Conservation (phyloP, 2,888 invertebrate genomes). For the Oxycera nigricornis region DNA sequence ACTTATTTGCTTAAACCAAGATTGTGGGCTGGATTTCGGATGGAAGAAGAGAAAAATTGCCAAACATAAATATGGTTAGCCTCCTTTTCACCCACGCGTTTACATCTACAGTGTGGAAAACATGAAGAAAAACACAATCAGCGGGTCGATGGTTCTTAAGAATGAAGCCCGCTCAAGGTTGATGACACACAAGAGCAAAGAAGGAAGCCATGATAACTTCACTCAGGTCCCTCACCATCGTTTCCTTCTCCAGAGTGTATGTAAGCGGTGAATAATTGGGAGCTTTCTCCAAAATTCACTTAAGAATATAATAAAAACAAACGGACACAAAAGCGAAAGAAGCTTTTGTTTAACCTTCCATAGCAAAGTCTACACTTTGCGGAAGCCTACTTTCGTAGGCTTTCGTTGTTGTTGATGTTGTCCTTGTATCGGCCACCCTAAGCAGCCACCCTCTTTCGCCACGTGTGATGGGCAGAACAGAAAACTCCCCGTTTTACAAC, state of each 20-base stretch:
- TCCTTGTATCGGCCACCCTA: constrained; percentile 12
- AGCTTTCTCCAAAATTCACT: background rate
- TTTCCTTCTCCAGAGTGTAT: background rate
- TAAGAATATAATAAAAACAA: background rate
- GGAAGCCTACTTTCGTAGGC: too few species aligned
- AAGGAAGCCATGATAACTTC: background rate
- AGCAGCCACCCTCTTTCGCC: constrained; percentile 24
- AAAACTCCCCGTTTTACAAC: background rate
- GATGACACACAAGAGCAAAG: background rate
- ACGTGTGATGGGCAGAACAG: constrained; percentile 16
- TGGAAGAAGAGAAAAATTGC: background rate
- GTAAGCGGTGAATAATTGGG: background rate
- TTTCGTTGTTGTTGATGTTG: background rate
- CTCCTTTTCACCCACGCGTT: background rate
- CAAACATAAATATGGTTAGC: background rate
- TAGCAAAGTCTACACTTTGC: too few species aligned
- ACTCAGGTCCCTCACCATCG: background rate
- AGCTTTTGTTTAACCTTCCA: constrained; percentile 12
- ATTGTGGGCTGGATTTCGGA: too few species aligned
- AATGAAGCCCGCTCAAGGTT: constrained; percentile 18
- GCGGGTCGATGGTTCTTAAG: background rate
- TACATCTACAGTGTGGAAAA: background rate
- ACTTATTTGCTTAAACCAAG: too few species aligned
- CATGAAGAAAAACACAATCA: background rate
- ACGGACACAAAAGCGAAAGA: background rate